Conservation (phyloP, 2,113 vertebrate genomes). For the Butorides virescens region DNA sequence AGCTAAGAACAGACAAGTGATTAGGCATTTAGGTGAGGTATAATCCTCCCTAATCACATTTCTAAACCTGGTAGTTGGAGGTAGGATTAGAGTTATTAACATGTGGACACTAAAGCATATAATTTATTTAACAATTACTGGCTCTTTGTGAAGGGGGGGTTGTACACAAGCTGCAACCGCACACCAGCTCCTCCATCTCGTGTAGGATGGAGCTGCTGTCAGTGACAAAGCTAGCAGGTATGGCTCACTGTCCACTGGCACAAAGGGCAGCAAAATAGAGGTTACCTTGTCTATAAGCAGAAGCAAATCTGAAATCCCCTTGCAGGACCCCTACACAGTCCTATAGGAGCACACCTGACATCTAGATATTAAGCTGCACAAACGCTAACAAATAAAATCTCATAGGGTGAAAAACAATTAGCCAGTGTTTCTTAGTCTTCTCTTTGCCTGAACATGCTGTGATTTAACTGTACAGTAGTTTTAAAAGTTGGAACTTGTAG, state of each 20-base stretch:
- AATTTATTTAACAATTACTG: conserved; percentile 62
- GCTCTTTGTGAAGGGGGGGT: neutral
- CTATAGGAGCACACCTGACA: neutral
- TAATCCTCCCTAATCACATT: conserved; percentile 65
- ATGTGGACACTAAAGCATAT: conserved; percentile 49
- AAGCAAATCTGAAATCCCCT: neutral
- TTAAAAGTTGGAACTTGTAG: neutral
- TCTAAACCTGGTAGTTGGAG: conserved; percentile 51
- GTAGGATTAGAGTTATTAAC: conserved; percentile 60
- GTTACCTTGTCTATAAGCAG: neutral
- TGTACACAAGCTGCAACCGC: neutral
- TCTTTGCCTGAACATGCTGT: neutral
- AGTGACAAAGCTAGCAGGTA: neutral
- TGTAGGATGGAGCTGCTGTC: neutral
- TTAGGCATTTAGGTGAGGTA: conserved; percentile 61
- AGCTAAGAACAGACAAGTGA: conserved; percentile 39
- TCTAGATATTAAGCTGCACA: neutral
- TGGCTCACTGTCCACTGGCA: neutral
- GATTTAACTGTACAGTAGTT: neutral
- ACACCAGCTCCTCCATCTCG: neutral
- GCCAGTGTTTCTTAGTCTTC: neutral
- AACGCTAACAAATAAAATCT: neutral
- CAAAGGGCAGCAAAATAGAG: neutral
- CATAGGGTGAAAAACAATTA: neutral
- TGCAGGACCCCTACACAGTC: neutral